Conservation (phyloP, 2,113 vertebrate genomes). For the Puntigrus tetrazona region DNA sequence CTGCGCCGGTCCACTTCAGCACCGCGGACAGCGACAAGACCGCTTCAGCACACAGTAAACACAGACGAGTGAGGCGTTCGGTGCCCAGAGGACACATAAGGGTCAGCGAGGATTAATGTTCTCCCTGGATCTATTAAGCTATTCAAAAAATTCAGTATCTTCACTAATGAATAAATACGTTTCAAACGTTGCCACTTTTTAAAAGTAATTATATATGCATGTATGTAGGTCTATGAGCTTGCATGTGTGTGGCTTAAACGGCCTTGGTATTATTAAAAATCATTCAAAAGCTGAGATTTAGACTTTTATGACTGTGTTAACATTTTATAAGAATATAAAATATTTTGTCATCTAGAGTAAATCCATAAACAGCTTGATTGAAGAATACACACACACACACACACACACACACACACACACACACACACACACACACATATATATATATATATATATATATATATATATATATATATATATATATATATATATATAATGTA, state of each 20-base stretch:
- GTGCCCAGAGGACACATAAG: not conserved
- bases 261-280: too few species aligned
- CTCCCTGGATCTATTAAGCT: not conserved
- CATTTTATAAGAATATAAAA: not conserved
- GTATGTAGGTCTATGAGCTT: too few species aligned
- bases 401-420: too few species aligned
- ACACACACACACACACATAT: too few species aligned
- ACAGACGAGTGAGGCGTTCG: not conserved
- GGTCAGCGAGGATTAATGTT: not conserved
- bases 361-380: too few species aligned
- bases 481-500: too few species aligned
- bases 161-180: not conserved
- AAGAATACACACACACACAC: too few species aligned
- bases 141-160: not conserved
- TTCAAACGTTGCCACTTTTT: not conserved
- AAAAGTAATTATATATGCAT: not conserved
- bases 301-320: not conserved
- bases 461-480: too few species aligned
- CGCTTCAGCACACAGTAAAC: not conserved
- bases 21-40: conserved; percentile 67
- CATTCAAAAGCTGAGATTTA: too few species aligned
- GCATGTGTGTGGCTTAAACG: too few species aligned
- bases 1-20: conserved; percentile 55
- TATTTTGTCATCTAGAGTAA: too few species aligned
- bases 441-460: too few species aligned